Evolutionary conservation across 2,797 vertebrate genomes (phyloP).

Genomic region (Naso thynnoides): DNA sequence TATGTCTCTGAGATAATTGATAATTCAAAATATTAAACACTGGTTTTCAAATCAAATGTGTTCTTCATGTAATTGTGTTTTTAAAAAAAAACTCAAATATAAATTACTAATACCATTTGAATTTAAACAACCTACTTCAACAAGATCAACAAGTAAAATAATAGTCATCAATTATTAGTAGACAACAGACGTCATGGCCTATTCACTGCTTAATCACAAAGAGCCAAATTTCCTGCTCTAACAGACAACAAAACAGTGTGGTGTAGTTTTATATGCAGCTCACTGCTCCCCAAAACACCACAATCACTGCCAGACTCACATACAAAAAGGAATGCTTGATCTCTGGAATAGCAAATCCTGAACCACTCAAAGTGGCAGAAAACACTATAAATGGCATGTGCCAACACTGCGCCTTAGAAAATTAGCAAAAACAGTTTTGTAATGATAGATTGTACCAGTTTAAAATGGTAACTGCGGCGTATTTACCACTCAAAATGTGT

Average conservation of each 20-base stretch:
- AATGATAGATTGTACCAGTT: neutral
- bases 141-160: conserved; percentile 51
- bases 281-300: conserved; percentile 63
- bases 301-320: conserved; percentile 57
- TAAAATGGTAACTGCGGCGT: neutral
- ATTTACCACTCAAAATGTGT: neutral
- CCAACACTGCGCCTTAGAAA: neutral
- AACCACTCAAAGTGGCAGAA: conserved; percentile 45
- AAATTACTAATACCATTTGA: conserved; percentile 28
- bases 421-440: conserved; percentile 10
- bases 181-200: conserved; percentile 34
- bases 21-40: conserved; percentile 40
- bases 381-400: conserved; percentile 23
- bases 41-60: conserved; percentile 30
- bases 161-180: conserved; percentile 48
- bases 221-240: conserved; percentile 39
- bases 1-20: conserved; percentile 36
- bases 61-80: conserved; percentile 18
- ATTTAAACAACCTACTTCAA: conserved; percentile 31
- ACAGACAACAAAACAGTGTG: conserved; percentile 58
- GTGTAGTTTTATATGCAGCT: conserved; percentile 63
- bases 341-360: conserved; percentile 61
- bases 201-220: conserved; percentile 54
- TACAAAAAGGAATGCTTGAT: conserved; percentile 41
- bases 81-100: conserved; percentile 20